Evolutionary conservation across 2,888 invertebrate genomes (phyloP), one percentile per base, ranked within the genome.

Genomic region (Biston betularia): DNA sequence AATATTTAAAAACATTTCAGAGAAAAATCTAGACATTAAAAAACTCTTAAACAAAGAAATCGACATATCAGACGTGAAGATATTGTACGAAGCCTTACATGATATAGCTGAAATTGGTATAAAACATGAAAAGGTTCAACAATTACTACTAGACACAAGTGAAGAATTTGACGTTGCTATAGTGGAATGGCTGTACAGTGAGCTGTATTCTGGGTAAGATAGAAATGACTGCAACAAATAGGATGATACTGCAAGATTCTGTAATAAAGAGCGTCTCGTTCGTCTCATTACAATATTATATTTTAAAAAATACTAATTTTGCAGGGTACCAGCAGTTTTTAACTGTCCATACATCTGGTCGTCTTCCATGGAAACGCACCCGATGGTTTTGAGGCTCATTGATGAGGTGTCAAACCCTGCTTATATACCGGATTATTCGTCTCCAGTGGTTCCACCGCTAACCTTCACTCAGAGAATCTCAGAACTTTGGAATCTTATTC

Each of bases 301-400:
- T 6, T 35, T 7, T 6, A 35, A 4, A 7, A 35, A 35, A 7
- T 6, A 35, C 7, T 34, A 48, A 12, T 11, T 40, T 74, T 76
- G 6, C 69, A 87, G 87, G 7, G 70, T 86, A 6, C 70, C 84
- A 7, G 79, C 79, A 3, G 60, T 83, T 0, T 87, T 81, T 50
- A 68, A 82, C 46, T 84, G 85, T 46, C 87, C 87, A 0, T 77
- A 80, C 65, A 76, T 86, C 35, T 86, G 85, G 85, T 57, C 74
- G 1, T 82, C 80, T 59, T 85, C 87, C 0, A 79, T 86, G 76
- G 86, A 83, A 0, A 76, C 83, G 4, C 81, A 86, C 38, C 82
- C 81, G 75, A 66, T 78, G 33, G 75, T 79, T 0, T 10, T 86
- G 24, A 72, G 80, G 33, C 59, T 86, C 4, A 78, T 87, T 6